Evolutionary conservation across 2,113 vertebrate species (phyloP).

Genomic region (Myrmecobius fasciatus): DNA sequence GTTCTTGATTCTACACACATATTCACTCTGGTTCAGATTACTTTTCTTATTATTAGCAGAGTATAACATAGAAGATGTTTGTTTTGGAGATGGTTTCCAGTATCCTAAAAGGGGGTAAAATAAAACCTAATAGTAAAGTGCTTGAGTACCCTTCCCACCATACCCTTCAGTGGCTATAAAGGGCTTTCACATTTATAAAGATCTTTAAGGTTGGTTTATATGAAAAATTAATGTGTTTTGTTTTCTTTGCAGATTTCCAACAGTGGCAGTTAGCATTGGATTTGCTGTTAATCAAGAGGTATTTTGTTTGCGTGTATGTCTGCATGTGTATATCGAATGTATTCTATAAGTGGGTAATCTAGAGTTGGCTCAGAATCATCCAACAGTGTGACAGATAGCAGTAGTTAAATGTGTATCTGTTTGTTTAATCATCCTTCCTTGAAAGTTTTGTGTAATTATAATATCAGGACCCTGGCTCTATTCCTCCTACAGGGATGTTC

Average conservation of each 20-base stretch:
- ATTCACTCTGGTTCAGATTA: neutral
- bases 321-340: neutral
- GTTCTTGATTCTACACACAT: neutral
- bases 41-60: neutral
- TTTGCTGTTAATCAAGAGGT: slow-evolving; percentile 93
- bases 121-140: neutral
- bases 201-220: neutral
- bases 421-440: slow-evolving; percentile 27
- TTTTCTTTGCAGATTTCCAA: slow-evolving; percentile 85
- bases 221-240: slow-evolving; percentile 23
- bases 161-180: neutral
- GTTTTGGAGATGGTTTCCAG: slow-evolving; percentile 17
- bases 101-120: slow-evolving; percentile 9
- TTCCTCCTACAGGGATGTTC: neutral
- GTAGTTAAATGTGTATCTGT: neutral
- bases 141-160: accelerated
- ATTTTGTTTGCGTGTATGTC: slow-evolving; percentile 44
- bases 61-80: slow-evolving; percentile 3
- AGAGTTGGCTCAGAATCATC: neutral
- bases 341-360: neutral
- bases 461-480: neutral
- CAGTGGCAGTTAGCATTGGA: slow-evolving; percentile 93
- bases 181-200: neutral
- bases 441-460: neutral
- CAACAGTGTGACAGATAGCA: neutral